A percentile compares a stretch with the other conserved stretches of the same genome.
Conservation (phyloP, 2,888 invertebrate genomes). For the Lottia scabra region DNA sequence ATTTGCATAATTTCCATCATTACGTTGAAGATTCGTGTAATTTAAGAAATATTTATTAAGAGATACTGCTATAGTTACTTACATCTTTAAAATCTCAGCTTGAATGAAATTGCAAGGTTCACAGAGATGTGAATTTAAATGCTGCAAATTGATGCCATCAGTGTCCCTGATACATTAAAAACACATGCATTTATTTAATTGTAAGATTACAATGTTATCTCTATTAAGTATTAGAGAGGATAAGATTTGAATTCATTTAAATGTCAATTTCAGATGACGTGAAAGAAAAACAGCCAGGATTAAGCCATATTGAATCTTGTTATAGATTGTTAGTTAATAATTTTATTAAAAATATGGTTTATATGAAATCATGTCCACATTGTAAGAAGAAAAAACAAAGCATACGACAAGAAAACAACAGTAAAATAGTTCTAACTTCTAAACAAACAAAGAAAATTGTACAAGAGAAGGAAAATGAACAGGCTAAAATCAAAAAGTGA, state of each 20-base stretch:
- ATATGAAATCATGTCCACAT: not conserved
- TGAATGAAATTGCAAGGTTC: too few species aligned
- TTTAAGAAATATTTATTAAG: too few species aligned
- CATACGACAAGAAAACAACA: not conserved
- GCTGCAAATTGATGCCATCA: too few species aligned
- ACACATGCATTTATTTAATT: too few species aligned
- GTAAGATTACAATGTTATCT: too few species aligned
- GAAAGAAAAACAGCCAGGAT: not conserved
- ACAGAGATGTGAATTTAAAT: too few species aligned
- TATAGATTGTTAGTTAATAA: not conserved
- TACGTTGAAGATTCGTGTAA: too few species aligned
- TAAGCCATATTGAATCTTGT: conserved; percentile 1
- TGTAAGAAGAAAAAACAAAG: not conserved
- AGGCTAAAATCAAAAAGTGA: not conserved
- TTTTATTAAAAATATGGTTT: not conserved
- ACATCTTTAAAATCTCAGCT: too few species aligned
- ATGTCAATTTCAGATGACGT: not conserved
- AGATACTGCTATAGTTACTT: too few species aligned
- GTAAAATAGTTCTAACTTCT: not conserved
- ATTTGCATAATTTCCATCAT: too few species aligned
- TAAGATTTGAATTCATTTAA: not conserved
- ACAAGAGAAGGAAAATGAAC: not conserved
- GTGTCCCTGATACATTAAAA: too few species aligned
- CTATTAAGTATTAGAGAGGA: too few species aligned
- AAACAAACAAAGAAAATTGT: not conserved